A percentile compares a stretch with the other conserved stretches of the same genome.
Conservation (phyloP, 2,797 vertebrate genomes). For the Epinephelus coioides region DNA sequence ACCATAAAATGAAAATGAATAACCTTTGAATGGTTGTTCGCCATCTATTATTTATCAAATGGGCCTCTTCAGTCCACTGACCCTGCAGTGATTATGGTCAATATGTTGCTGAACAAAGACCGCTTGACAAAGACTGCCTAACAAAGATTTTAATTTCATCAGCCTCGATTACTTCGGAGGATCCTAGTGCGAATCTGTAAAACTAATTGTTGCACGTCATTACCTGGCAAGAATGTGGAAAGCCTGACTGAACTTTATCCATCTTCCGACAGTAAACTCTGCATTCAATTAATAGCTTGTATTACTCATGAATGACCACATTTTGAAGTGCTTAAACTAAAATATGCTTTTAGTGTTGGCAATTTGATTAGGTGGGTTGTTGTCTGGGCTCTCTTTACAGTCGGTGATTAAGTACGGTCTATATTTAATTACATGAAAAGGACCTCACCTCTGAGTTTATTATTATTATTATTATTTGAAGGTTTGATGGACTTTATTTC, state of each 20-base stretch:
- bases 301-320: constrained; percentile 38
- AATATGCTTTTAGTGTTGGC: constrained; percentile 50
- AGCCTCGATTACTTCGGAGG: constrained; percentile 65
- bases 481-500: constrained; percentile 67
- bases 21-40: constrained; percentile 79
- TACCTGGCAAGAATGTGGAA: constrained; percentile 56
- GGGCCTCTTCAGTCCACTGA: constrained; percentile 73
- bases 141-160: constrained; percentile 82
- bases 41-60: constrained; percentile 79
- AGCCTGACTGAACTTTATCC: constrained; percentile 39
- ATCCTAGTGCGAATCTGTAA: constrained; percentile 69
- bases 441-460: constrained; percentile 38
- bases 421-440: constrained; percentile 48
- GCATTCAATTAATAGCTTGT: constrained; percentile 41
- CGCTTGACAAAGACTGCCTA: constrained; percentile 56
- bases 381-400: constrained; percentile 39
- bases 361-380: constrained; percentile 37
- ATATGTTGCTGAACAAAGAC: constrained; percentile 69
- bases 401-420: constrained; percentile 36
- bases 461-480: constrained; percentile 30
- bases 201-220: constrained; percentile 76
- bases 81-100: constrained; percentile 82
- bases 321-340: constrained; percentile 43
- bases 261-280: constrained; percentile 38
- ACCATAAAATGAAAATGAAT: constrained; percentile 82